Evolutionary conservation across 2,113 vertebrate species (phyloP).

Genomic region (Alectura lathami): DNA sequence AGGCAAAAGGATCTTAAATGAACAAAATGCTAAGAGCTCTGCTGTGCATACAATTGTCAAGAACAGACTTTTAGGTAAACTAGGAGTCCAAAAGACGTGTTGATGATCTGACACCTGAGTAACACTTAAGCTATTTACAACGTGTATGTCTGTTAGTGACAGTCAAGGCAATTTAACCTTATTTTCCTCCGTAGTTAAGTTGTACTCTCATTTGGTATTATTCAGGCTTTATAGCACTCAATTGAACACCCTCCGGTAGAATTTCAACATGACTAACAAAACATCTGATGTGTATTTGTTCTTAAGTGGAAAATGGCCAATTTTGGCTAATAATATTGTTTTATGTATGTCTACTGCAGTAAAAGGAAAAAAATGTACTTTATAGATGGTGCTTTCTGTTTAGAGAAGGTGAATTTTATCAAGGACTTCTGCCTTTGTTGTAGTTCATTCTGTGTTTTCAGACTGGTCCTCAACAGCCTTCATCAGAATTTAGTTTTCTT

Average conservation of each 20-base stretch:
- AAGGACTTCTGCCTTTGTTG: not conserved
- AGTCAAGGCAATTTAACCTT: not conserved
- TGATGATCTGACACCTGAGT: not conserved
- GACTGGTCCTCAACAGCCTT: not conserved
- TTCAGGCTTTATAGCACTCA: not conserved
- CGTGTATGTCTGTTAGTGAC: not conserved
- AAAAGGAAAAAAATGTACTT: accelerated
- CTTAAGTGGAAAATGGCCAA: not conserved
- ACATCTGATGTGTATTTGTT: not conserved
- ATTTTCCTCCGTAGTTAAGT: not conserved
- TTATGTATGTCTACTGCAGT: not conserved
- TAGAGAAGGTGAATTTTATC: not conserved
- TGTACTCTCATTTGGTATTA: not conserved
- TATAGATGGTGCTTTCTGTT: not conserved
- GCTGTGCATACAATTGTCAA: not conserved
- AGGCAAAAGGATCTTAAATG: not conserved
- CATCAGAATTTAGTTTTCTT: not conserved
- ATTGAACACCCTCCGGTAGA: not conserved
- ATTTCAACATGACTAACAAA: not conserved
- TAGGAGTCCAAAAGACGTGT: not conserved
- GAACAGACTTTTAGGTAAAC: not conserved
- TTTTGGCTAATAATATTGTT: not conserved
- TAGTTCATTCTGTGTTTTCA: not conserved
- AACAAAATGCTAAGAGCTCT: not conserved
- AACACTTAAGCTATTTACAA: not conserved